Evolutionary conservation across 1,140 invertebrate species (phyloP), one percentile per base, ranked within the genome.

Genomic region (Arctopsyche grandis): DNA sequence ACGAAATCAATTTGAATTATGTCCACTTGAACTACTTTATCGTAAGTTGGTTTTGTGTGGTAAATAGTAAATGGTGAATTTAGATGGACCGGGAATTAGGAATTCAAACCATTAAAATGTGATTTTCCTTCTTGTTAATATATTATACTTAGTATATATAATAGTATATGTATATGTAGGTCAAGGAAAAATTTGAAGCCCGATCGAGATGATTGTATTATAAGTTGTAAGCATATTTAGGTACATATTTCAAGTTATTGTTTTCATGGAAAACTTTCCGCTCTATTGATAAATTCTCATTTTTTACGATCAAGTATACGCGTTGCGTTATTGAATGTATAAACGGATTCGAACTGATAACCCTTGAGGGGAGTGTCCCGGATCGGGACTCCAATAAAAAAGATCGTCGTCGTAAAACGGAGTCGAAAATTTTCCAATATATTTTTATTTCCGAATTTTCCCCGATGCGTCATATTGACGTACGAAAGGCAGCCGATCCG

Each of bases 341-440:
- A 52, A 52, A 52, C 48, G 48, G 48, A 52, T 52, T 52, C 48
- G 48, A 52, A 52, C 48, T 52, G 48, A 52, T 52, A 52, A 52
- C 48, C 16, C 16, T 52, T 10, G 16, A 52, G 3, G 3, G 29
- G 29, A 38, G 29, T 38, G 29, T 38, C 7, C 29, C 29, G 29
- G 29, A 38, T 38, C 29, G 29, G 29, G 29, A 38, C 29, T 38
- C 48, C 48, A 52, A 52, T 52, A 52, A 52, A 52, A 38, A 52
- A 12, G 48, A 12, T 52, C 44, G 48, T 14, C 48, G 48, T 52
- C 48, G 48, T 52, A 52, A 52, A 52, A 16, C 12, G 3, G 16
- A 52, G 48, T 52, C 12, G 48, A 52, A 52, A 52, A 52, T 52
- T 52, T 52, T 52, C 16, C 48, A 52, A 52, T 52, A 52, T 52